Percentiles rank a stretch among this genome's conserved stretches.
Evolutionary conservation across 2,797 vertebrate species (phyloP).

Genomic region (Pseudotriccus pelzelni): DNA sequence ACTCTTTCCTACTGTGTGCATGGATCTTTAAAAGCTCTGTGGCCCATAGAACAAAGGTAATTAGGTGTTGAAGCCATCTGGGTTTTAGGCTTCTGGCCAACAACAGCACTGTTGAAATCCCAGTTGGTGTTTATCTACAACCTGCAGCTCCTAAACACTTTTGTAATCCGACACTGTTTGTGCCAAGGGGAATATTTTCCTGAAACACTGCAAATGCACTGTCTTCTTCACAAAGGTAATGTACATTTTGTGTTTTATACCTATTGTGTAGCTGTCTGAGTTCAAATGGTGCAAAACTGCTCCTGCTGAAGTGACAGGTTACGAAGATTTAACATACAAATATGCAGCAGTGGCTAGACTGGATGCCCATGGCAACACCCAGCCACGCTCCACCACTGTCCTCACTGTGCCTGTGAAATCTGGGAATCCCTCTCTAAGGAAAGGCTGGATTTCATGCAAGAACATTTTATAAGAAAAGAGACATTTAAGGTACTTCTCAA

Average conservation of each 20-base stretch:
- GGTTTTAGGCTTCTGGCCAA: background rate
- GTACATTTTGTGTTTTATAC: background rate
- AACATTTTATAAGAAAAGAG: background rate
- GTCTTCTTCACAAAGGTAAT: background rate
- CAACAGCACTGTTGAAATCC: background rate
- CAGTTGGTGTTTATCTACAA: background rate
- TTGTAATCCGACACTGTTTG: background rate
- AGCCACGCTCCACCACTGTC: background rate
- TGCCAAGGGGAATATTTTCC: background rate
- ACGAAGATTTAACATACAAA: background rate
- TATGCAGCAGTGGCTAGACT: no score
- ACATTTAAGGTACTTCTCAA: background rate
- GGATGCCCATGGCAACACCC: fast-evolving
- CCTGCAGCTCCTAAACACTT: background rate
- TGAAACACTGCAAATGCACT: background rate
- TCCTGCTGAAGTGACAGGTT: background rate
- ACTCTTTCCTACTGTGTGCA: background rate
- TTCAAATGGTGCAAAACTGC: background rate
- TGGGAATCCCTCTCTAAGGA: fast-evolving
- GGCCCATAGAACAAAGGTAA: background rate
- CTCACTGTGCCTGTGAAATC: background rate
- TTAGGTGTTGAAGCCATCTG: background rate
- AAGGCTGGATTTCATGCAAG: background rate
- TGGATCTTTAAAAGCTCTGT: background rate
- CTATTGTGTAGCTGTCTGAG: background rate